phyloP scores from a whole-genome alignment of 2,113 vertebrate species.

The Cromileptes altivelis region DNA sequence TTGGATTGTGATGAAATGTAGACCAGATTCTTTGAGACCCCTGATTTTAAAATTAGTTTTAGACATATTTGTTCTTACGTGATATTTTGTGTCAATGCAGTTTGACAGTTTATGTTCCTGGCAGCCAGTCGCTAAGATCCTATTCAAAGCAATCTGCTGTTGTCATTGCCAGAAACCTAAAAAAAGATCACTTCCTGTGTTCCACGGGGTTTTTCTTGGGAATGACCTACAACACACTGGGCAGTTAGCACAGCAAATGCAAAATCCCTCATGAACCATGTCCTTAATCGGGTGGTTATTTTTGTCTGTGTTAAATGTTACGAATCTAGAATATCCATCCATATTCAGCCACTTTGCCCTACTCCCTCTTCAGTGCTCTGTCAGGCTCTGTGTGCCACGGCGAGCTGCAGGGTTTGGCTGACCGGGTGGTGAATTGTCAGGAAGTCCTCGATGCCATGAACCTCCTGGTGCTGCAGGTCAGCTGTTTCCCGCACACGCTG shows the following conservation, averaged over 20 bases:
- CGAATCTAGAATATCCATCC: background rate
- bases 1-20: conserved; percentile 8
- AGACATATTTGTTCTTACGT: background rate
- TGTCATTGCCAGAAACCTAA: conserved; percentile 24
- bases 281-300: background rate
- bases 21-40: background rate
- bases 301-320: background rate
- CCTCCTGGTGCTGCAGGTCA: conserved; percentile 97
- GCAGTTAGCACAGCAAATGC: background rate
- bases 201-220: conserved; percentile 22
- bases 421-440: conserved; percentile 96
- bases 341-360: conserved; percentile 9
- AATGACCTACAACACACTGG: conserved; percentile 8
- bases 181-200: conserved; percentile 49
- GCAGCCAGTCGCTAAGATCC: background rate
- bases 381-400: conserved; percentile 94
- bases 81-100: background rate
- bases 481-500: conserved; percentile 95
- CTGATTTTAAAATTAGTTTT: background rate
- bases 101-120: background rate
- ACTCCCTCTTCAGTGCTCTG: conserved; percentile 78
- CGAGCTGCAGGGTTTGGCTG: conserved; percentile 95
- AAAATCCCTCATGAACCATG: conserved; percentile 1
- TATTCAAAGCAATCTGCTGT: background rate
- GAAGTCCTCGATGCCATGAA: conserved; percentile 96